Evolutionary conservation across 1,140 invertebrate species (phyloP).

Genomic region (Drosophila pachea): DNA sequence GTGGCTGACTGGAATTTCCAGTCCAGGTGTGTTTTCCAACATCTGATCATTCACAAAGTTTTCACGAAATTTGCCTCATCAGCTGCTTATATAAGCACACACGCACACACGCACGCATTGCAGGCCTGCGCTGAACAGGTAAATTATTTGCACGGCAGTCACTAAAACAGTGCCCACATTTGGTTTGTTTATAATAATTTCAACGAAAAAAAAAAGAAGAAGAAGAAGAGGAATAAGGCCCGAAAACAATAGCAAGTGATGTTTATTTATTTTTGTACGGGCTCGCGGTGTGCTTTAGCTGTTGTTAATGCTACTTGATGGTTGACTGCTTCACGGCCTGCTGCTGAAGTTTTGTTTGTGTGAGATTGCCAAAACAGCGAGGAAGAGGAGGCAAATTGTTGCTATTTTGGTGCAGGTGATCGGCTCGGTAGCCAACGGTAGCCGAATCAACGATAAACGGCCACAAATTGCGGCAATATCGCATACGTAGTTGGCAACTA

Average conservation of each 20-base stretch:
- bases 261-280: slow-evolving; percentile 29
- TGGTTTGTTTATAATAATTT: slow-evolving; percentile 51
- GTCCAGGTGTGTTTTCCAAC: slow-evolving; percentile 11
- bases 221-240: slow-evolving; percentile 15
- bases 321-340: slow-evolving; percentile 9
- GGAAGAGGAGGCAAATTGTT: not conserved
- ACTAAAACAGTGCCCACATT: slow-evolving; percentile 40
- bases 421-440: no score
- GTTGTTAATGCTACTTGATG: slow-evolving; percentile 22
- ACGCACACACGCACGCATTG: slow-evolving; percentile 1
- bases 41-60: slow-evolving; percentile 19
- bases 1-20: slow-evolving; percentile 12
- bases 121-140: slow-evolving; percentile 11
- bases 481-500: no score
- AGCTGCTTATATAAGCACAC: slow-evolving; percentile 29
- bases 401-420: slow-evolving; percentile 13
- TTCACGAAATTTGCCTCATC: slow-evolving; percentile 18
- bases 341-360: slow-evolving; percentile 28
- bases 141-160: slow-evolving; percentile 38
- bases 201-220: slow-evolving; percentile 24
- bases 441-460: no score
- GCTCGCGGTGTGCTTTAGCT: not conserved
- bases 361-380: slow-evolving; percentile 19
- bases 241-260: slow-evolving; percentile 30
- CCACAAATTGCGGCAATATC: no score